These are phyloP conservation scores for Augochlorella aurata DNA, from an alignment of 2,888 invertebrate genomes.

Conservation along the genomic window DNA sequence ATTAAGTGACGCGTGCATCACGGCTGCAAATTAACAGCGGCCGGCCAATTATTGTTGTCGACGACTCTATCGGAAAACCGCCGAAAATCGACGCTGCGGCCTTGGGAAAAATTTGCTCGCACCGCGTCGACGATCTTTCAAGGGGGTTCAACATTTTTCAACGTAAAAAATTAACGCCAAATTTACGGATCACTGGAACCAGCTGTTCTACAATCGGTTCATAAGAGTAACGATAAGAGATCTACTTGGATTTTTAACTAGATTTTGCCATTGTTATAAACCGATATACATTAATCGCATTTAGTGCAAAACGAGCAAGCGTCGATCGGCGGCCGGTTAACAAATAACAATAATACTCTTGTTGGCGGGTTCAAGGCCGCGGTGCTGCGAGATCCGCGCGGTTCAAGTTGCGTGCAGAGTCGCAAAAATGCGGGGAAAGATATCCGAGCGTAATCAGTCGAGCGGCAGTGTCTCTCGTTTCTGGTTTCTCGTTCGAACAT, in stretches of 20 bases:
- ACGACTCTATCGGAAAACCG: not conserved
- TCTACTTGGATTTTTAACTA: too few relatives aligned
- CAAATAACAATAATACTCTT: too few relatives aligned
- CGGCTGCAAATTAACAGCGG: not conserved
- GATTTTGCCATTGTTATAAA: too few relatives aligned
- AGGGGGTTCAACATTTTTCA: not conserved
- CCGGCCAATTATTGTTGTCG: not conserved
- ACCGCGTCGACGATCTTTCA: not conserved
- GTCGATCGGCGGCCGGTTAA: too few relatives aligned
- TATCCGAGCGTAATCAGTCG: conserved; percentile 50
- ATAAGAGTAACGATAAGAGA: too few relatives aligned
- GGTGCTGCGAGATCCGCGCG: not conserved
- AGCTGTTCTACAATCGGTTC: too few relatives aligned
- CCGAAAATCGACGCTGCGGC: not conserved
- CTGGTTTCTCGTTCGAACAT: conserved; percentile 40
- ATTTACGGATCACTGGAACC: too few relatives aligned
- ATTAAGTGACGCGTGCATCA: conserved; percentile 15
- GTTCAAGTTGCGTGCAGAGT: not conserved
- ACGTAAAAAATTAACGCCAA: too few relatives aligned
- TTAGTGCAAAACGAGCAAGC: too few relatives aligned
- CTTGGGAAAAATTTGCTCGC: too few relatives aligned
- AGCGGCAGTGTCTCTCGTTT: conserved; percentile 51
- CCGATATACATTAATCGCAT: too few relatives aligned
- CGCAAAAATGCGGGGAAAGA: conserved; percentile 34
- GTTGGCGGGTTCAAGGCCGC: not conserved